Evolutionary conservation across 1,140 invertebrate species (phyloP).

Genomic region (Macrobrachium nipponense): DNA sequence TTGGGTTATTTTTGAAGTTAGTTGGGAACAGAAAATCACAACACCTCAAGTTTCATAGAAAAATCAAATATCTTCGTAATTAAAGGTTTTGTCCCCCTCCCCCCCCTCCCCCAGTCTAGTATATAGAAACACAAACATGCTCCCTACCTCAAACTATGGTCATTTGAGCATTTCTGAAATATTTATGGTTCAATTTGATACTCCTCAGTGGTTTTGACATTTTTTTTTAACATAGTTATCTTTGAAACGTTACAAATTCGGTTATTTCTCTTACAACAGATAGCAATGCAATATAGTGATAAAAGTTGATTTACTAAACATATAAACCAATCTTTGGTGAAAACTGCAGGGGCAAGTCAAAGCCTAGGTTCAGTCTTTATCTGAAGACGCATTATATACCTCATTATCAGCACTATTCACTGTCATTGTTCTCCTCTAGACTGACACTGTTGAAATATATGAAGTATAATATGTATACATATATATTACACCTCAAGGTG

Average conservation of each 20-base stretch:
- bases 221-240: background rate
- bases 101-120: background rate
- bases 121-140: background rate
- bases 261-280: too few species aligned
- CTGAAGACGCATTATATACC: background rate
- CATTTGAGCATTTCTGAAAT: background rate
- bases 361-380: too few species aligned
- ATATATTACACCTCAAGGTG: too few species aligned
- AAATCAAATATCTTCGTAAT: constrained; percentile 14
- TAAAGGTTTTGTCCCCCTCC: background rate
- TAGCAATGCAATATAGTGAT: too few species aligned
- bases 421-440: constrained; percentile 7
- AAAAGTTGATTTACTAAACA: too few species aligned
- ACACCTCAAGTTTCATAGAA: background rate
- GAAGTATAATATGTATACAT: background rate
- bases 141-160: background rate
- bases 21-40: constrained; percentile 7
- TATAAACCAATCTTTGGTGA: too few species aligned
- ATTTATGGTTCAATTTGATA: constrained; percentile 4
- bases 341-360: too few species aligned
- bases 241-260: background rate
- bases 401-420: background rate
- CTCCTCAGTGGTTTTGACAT: constrained; percentile 3
- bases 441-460: background rate
- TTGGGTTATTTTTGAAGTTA: background rate